Evolutionary conservation across 1,140 invertebrate genomes (phyloP).

Genomic region (Stegodyphus dumicola): DNA sequence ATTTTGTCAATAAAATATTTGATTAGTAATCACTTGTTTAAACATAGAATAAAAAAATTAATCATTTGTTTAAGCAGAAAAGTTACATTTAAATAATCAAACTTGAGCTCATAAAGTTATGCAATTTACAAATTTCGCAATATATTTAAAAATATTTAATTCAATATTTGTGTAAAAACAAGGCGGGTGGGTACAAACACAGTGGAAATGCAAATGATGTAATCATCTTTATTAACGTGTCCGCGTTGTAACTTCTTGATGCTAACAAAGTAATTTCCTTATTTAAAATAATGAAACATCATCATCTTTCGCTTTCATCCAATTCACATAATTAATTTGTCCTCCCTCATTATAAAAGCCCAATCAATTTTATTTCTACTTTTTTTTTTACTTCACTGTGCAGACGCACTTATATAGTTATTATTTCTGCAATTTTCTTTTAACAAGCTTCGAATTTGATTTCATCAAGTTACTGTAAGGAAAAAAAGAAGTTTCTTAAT

Average conservation of each 20-base stretch:
- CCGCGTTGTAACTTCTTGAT: neutral
- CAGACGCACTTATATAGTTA: constrained; percentile 14
- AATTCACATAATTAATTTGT: constrained; percentile 54
- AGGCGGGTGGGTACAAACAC: neutral
- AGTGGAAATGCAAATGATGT: constrained; percentile 18
- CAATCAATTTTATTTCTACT: constrained; percentile 16
- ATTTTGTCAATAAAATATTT: too few relatives aligned
- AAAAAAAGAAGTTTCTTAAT: constrained; percentile 39
- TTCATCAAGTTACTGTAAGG: constrained; percentile 36
- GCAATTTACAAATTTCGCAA: too few relatives aligned
- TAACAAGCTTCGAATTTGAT: constrained; percentile 56
- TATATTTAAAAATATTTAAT: too few relatives aligned
- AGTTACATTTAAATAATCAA: too few relatives aligned
- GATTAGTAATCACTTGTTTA: too few relatives aligned
- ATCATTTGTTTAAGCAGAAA: too few relatives aligned
- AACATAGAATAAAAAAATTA: too few relatives aligned
- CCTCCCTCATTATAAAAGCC: constrained; percentile 39
- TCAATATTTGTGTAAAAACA: too few relatives aligned
- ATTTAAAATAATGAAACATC: constrained; percentile 53
- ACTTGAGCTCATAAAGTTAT: too few relatives aligned
- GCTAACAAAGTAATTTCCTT: constrained; percentile 43
- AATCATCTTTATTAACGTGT: constrained; percentile 1
- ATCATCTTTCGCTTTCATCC: constrained; percentile 31
- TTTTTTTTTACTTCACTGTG: neutral
- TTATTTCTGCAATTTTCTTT: constrained; percentile 34